phyloP scores from a whole-genome alignment of 1,140 invertebrate species.

The Drosophila mayri region DNA sequence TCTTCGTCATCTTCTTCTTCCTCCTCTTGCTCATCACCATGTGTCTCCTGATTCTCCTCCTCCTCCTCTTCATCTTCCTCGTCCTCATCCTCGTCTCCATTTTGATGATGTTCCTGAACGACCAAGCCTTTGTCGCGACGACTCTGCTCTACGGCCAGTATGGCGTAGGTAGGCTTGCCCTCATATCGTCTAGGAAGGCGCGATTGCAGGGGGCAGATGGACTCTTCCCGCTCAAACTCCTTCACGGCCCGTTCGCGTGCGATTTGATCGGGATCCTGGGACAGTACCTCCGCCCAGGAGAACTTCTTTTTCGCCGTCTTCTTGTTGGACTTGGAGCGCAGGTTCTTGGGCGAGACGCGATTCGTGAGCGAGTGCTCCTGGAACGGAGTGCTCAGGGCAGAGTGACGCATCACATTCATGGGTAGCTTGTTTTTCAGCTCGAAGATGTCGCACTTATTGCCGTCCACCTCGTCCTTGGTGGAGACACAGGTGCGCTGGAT shows the following conservation, averaged over 20 bases:
- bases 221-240: conserved; percentile 82
- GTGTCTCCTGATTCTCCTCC: background rate
- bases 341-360: conserved; percentile 84
- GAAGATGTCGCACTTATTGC: conserved; percentile 71
- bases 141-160: conserved; percentile 70
- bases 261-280: conserved; percentile 84
- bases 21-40: background rate
- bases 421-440: conserved; percentile 68
- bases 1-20: background rate
- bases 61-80: conserved; percentile 12
- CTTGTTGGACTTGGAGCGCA: conserved; percentile 82
- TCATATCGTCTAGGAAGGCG: conserved; percentile 66
- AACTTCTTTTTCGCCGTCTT: conserved; percentile 78
- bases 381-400: conserved; percentile 68
- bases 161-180: conserved; percentile 83
- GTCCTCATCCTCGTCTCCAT: conserved; percentile 24
- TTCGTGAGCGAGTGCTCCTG: conserved; percentile 77
- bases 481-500: conserved; percentile 57
- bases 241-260: conserved; percentile 82
- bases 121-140: conserved; percentile 64
- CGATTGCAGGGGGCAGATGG: conserved; percentile 68
- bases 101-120: conserved; percentile 59
- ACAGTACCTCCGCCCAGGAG: conserved; percentile 82
- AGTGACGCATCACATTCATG: conserved; percentile 53
- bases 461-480: conserved; percentile 69